Base-by-base conservation (phyloP, 2,888 invertebrate species). In the Tenthredo notha region DNA sequence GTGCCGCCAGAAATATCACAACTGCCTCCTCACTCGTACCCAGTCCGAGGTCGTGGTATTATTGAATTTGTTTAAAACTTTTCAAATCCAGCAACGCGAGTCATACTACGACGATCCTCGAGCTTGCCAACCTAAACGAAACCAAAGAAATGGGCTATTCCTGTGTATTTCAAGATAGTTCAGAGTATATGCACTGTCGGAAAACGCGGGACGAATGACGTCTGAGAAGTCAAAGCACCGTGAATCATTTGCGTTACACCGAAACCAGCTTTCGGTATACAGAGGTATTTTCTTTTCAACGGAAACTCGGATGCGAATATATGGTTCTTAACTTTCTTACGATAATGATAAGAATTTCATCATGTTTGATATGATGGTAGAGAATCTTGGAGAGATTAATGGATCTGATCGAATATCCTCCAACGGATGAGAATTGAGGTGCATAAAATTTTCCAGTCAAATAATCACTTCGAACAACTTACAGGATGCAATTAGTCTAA, bases 21-120 rank as follows among this genome's bases (percentile, higher is more conserved):
- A 61, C 58, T 61, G 40, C 58, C 61, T 80, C 43, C 40, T 47
- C 47, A 47, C 12, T 15, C 47, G 15, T 47, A 80, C 37, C 37
- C 37, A 37, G 40, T 21, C 40, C 61, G 85, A 37, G 85, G 86
- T 88, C 87, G 88, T 89, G 88, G 88, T 89, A 88, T 91, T 92
- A 92, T 92, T 92, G 91, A 90, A 91, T 92, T 92, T 92, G 92
- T 92, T 91, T 89, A 89, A 88, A 92, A 92, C 90, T 92, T 91
- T 91, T 90, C 90, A 90, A 90, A 92, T 91, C 90, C 90, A 89
- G 82, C 78, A 43, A 74, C n/a, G 9, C 54, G 37, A 18, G 50
- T 29, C 50, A 18, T 37, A 47, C 67, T 50, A 21, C 67, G 54
- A 7, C 67, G n/a, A n/a, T 65, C n/a, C 43, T 18, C 67, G 67